Evolutionary conservation across 2,113 vertebrate species (phyloP), one percentile per base, ranked within the genome.

Genomic region (Castor canadensis): DNA sequence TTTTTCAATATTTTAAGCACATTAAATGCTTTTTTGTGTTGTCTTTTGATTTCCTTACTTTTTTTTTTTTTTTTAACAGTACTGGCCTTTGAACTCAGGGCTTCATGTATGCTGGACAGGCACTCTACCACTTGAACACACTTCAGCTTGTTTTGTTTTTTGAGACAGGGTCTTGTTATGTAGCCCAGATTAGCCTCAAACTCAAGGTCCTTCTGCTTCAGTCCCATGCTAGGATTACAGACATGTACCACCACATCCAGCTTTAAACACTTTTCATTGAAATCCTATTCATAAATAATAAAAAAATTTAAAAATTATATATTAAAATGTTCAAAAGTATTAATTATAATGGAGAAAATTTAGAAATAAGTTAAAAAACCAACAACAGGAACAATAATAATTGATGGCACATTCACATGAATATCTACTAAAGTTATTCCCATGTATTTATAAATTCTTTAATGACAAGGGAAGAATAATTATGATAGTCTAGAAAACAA

Each of bases 291-390:
- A 82, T 52, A n/a, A 62, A 45, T 82, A 82, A 52, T 71, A 43
- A 76, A 86, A 60, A 77, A 35, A 76, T 28, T 22, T 43, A 87
- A 87, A 3, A 80, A 20, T 11, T 85, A 24, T 80, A 80, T 43
- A 75, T 12, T 43, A 84, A 89, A 90, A 80, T 91, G 35, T 60
- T 91, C n/a, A 81, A 9, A 87, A 82, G 56, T 43, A 95, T 66
- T 87, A 81, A 43, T 67, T 86, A 38, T 52, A 77, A 79, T 10
- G 62, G 56, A 52, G 60, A 87, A 86, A 93, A 86, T 81, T 24
- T 90, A 22, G 64, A 80, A 80, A 85, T 89, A 40, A 83, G 38
- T 45, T 38, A 60, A 75, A 62, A 38, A 56, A 49, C n/a, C 24
- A 95, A 66, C 12, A 52, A 66, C 35, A 73, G 20, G 11, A 85